Percentiles rank a stretch among this genome's conserved stretches.
Evolutionary conservation across 2,797 vertebrate species (phyloP).

Genomic region (Taeniopygia guttata): DNA sequence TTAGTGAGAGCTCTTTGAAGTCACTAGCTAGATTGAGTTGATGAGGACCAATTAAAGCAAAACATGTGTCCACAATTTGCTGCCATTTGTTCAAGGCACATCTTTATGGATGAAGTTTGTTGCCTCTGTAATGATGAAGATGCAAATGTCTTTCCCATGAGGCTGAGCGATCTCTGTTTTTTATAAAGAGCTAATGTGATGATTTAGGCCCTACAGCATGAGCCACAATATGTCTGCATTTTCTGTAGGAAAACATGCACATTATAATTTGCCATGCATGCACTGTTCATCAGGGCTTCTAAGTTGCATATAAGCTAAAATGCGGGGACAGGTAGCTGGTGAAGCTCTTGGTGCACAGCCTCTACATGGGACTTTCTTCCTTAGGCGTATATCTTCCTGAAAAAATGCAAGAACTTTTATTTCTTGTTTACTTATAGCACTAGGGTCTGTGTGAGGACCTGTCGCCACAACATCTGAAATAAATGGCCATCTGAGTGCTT

Average conservation of each 20-base stretch:
- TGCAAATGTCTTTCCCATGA: conserved; percentile 55
- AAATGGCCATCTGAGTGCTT: neutral
- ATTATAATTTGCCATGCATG: neutral
- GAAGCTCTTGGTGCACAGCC: neutral
- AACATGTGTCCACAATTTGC: conserved; percentile 60
- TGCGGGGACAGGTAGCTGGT: neutral
- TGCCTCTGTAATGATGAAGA: conserved; percentile 44
- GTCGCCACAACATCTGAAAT: neutral
- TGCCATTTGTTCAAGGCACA: conserved; percentile 56
- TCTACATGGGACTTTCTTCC: neutral
- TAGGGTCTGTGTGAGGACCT: neutral
- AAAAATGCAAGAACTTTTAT: neutral
- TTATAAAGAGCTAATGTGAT: conserved; percentile 40
- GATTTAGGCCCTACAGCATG: conserved; percentile 44
- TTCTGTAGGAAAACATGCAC: neutral
- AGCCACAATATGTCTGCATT: conserved; percentile 25
- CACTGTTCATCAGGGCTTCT: neutral
- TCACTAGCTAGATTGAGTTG: conserved; percentile 12
- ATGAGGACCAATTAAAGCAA: conserved; percentile 49
- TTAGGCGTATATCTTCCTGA: neutral
- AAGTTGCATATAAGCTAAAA: neutral
- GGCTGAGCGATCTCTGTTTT: conserved; percentile 5
- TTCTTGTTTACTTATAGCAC: neutral
- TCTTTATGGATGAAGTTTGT: conserved; percentile 63
- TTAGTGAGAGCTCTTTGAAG: conserved; percentile 32